Evolutionary conservation across 2,797 vertebrate genomes (phyloP).

Genomic region (Anguilla marmorata): DNA sequence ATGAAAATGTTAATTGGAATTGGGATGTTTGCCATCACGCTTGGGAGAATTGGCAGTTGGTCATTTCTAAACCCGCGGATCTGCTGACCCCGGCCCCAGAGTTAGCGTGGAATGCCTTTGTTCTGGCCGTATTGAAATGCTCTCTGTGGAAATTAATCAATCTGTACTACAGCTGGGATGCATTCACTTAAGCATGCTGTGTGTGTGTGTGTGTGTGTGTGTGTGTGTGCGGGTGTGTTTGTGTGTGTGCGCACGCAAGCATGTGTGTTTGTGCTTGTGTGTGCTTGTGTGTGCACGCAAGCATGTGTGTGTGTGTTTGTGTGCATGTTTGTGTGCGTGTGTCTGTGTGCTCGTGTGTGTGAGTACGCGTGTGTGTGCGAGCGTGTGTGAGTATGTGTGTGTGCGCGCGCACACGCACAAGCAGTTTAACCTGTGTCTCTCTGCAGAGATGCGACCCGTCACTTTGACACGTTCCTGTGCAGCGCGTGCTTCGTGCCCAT

Average conservation of each 20-base stretch:
- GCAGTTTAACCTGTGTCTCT: neutral
- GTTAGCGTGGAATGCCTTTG: neutral
- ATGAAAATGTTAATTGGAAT: neutral
- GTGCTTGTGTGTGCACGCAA: neutral
- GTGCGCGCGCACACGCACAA: neutral
- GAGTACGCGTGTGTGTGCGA: neutral
- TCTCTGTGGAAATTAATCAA: slow-evolving; percentile 5
- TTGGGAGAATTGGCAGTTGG: neutral
- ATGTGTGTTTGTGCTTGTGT: neutral
- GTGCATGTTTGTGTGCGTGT: neutral
- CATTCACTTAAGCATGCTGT: neutral
- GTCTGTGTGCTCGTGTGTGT: neutral
- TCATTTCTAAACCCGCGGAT: neutral
- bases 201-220: neutral
- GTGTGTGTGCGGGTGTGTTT: neutral
- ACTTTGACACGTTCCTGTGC: slow-evolving; percentile 1
- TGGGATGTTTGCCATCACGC: neutral
- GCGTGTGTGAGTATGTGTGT: neutral
- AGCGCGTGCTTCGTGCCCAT: neutral
- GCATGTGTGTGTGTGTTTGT: neutral
- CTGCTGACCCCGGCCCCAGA: neutral
- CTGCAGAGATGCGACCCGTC: neutral
- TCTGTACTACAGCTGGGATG: neutral
- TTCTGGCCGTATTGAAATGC: neutral
- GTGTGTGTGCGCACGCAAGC: neutral